Conservation (phyloP, 2,888 invertebrate genomes). For the Aleiodes alternator region DNA sequence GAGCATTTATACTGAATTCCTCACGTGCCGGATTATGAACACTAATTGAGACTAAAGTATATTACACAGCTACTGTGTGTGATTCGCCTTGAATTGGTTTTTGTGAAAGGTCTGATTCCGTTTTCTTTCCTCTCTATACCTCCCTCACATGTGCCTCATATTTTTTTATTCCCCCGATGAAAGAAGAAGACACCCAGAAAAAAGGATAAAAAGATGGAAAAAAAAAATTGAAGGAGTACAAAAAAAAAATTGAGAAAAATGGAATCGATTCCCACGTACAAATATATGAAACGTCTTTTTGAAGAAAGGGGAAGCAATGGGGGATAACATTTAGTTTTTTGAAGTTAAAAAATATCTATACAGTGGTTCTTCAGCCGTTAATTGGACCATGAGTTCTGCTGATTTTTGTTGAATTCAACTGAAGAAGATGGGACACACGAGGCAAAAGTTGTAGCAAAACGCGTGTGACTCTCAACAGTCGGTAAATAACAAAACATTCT, state of each 20-base stretch:
- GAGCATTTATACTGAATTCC: conserved; percentile 40
- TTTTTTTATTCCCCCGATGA: conserved; percentile 6
- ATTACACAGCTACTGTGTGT: conserved; percentile 49
- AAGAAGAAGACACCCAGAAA: not conserved
- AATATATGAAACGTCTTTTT: conserved; percentile 14
- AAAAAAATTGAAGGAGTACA: not conserved
- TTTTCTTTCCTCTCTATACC: conserved; percentile 40
- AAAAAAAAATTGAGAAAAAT: conserved; percentile 15
- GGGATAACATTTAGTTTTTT: conserved; percentile 21
- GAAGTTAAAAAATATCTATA: conserved; percentile 12
- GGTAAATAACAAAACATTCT: conserved; percentile 39
- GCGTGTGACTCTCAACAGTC: conserved; percentile 20
- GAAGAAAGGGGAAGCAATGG: conserved; percentile 20
- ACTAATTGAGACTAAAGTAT: conserved; percentile 53
- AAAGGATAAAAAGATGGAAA: not conserved
- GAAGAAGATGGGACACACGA: conserved; percentile 29
- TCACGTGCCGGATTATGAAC: conserved; percentile 46
- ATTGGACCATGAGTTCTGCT: conserved; percentile 31
- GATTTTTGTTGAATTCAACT: conserved; percentile 40
- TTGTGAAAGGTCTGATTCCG: conserved; percentile 47
- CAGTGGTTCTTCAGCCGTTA: conserved; percentile 10
- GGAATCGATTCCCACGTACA: conserved; percentile 28
- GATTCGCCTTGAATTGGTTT: conserved; percentile 29
- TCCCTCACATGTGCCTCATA: not conserved
- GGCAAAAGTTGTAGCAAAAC: conserved; percentile 13